Conservation (phyloP, 2,797 vertebrate species). For the Trachurus trachurus region DNA sequence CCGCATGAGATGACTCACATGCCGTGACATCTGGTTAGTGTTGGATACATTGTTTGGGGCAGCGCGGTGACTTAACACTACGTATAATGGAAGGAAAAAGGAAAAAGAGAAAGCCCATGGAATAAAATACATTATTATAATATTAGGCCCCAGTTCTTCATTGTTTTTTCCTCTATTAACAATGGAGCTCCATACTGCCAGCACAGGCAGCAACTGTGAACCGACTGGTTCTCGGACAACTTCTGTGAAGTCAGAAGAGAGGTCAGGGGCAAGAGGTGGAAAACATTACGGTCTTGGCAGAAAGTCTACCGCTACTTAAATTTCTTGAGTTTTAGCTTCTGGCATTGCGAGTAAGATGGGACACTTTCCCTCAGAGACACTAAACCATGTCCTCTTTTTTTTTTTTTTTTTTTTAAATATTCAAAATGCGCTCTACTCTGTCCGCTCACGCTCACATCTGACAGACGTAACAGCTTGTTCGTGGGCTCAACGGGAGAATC, state of each 20-base stretch:
- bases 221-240: constrained; percentile 29
- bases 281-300: constrained; percentile 19
- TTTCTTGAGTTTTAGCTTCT: background rate
- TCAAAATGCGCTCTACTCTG: background rate
- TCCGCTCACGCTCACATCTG: constrained; percentile 1
- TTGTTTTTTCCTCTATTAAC: constrained; percentile 68
- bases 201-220: constrained; percentile 34
- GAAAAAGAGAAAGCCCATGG: constrained; percentile 68
- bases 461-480: constrained; percentile 15
- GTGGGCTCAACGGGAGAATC: background rate
- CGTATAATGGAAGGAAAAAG: constrained; percentile 78
- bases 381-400: background rate
- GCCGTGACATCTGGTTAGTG: constrained; percentile 79
- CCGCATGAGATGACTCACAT: constrained; percentile 77
- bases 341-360: background rate
- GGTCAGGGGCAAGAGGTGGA: constrained; percentile 4
- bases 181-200: constrained; percentile 53
- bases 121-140: constrained; percentile 69
- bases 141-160: constrained; percentile 47
- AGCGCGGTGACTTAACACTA: constrained; percentile 60
- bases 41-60: constrained; percentile 73
- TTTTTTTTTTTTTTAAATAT: background rate
- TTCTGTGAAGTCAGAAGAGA: constrained; percentile 11
- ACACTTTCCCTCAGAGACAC: background rate
- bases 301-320: background rate